Base-by-base conservation (phyloP, 1,140 invertebrate species). In the Dreissena polymorpha region DNA sequence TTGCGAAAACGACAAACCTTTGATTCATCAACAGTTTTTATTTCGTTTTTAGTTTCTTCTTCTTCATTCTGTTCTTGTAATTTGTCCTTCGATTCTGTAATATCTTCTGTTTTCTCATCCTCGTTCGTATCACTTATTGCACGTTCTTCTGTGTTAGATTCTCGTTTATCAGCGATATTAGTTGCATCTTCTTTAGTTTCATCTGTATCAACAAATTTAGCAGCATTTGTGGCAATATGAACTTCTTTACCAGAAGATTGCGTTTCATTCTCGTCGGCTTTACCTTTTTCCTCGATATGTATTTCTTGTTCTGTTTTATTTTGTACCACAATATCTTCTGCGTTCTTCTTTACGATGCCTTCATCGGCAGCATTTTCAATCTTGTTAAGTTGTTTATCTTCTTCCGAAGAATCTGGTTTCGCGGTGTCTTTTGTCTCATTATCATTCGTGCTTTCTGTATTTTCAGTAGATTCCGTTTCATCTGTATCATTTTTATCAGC, bases 181-280 rank as follows among this genome's bases (percentile, higher is more conserved):
- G 49, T 76, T 14, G 55, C 73, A 5, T 29, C n/a, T 51, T 69
- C 73, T 27, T 29, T 84, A 49, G 80, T 39, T 70, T 63, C 65
- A 18, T 57, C 27, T 63, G 50, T 39, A 7, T 39, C 55, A 0
- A 39, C 27, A 29, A 16, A 16, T 23, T 27, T 53, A 23, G 50
- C 39, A n/a, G 50, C 69, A 49, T 29, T 55, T 49, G 67, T 23
- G n/a, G 69, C 53, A 0, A 10, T 65, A 50, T 27, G 53, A 39
- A 65, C 55, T 14, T 29, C 21, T 25, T 13, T 29, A 70, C n/a
- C 67, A 13, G 21, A 29, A 12, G 63, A 69, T 50, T 60, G 18
- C 60, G 39, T 63, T 67, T 67, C 51, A 2, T 60, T 67, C 0
- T 50, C 3, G 25, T 50, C 63, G 51, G 10, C 39, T 60, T 6